phyloP scores from a whole-genome alignment of 2,888 invertebrate species.

The Dioctria rufipes region DNA sequence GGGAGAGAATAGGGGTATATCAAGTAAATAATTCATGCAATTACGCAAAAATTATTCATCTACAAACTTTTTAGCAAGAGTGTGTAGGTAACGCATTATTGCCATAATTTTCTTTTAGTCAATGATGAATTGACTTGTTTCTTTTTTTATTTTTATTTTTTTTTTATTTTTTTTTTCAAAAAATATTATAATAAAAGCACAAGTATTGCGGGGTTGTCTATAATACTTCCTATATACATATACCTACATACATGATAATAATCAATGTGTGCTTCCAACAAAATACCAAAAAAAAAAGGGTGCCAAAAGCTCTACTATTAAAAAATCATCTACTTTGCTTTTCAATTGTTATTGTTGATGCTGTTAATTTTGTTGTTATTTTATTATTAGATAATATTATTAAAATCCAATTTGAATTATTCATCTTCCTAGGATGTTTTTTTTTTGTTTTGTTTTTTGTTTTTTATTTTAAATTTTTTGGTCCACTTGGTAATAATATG shows the following conservation, averaged over 20 bases:
- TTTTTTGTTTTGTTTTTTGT: constrained; percentile 20
- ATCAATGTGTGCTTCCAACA: neutral
- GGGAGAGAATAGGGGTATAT: neutral
- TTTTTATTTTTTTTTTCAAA: neutral
- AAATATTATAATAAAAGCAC: neutral
- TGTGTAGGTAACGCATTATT: neutral
- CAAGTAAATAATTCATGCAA: neutral
- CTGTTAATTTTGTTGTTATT: neutral
- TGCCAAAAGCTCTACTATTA: constrained; percentile 52
- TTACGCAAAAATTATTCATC: neutral
- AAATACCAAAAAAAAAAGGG: constrained; percentile 37
- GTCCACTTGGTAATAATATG: constrained; percentile 30
- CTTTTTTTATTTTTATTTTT: too few species aligned
- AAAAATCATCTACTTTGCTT: constrained; percentile 42
- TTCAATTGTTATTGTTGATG: neutral
- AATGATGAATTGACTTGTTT: too few species aligned
- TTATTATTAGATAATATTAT: neutral
- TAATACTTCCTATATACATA: constrained; percentile 10
- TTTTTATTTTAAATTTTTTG: constrained; percentile 35
- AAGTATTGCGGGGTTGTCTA: neutral
- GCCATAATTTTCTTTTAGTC: neutral
- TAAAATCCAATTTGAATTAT: constrained; percentile 18
- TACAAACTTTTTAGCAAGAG: neutral
- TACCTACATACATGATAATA: neutral
- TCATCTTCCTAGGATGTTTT: neutral